phyloP scores from a whole-genome alignment of 1,140 invertebrate genomes.

The Drosophila setifemur region DNA sequence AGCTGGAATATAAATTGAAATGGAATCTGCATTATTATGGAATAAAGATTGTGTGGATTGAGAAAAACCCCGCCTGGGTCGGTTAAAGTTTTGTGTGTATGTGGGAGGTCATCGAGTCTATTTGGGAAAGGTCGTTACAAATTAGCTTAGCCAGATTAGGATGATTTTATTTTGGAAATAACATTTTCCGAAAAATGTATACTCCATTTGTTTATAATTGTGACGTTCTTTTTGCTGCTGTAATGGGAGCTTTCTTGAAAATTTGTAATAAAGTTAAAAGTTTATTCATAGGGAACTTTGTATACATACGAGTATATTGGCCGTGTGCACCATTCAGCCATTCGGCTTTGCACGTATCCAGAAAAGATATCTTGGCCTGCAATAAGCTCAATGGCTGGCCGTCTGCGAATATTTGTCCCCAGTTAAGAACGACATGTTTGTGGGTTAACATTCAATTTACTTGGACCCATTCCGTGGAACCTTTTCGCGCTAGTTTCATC shows the following conservation, averaged over 20 bases:
- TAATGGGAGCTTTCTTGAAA: too few species aligned
- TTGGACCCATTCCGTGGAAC: background rate
- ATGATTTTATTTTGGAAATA: constrained; percentile 1
- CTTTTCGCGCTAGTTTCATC: background rate
- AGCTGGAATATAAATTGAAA: constrained; percentile 62
- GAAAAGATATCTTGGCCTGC: background rate
- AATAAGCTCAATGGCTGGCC: constrained; percentile 7
- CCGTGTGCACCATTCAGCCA: background rate
- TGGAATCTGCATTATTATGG: constrained; percentile 73
- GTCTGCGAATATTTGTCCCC: constrained; percentile 6
- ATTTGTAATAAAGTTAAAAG: too few species aligned
- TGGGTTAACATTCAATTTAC: constrained; percentile 17
- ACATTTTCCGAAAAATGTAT: background rate
- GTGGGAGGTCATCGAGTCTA: background rate
- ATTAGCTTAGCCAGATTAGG: constrained; percentile 16
- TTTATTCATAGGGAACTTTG: too few species aligned
- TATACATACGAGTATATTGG: too few species aligned
- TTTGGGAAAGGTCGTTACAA: constrained; percentile 9
- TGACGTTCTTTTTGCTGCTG: background rate
- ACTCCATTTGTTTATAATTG: background rate
- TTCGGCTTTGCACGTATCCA: background rate
- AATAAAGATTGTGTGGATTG: constrained; percentile 41
- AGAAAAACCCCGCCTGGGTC: background rate
- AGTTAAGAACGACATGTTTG: constrained; percentile 10
- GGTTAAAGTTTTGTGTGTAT: constrained; percentile 2